These are phyloP conservation scores for Clitarchus hookeri DNA, from an alignment of 2,888 invertebrate species.

Conservation along the genomic window DNA sequence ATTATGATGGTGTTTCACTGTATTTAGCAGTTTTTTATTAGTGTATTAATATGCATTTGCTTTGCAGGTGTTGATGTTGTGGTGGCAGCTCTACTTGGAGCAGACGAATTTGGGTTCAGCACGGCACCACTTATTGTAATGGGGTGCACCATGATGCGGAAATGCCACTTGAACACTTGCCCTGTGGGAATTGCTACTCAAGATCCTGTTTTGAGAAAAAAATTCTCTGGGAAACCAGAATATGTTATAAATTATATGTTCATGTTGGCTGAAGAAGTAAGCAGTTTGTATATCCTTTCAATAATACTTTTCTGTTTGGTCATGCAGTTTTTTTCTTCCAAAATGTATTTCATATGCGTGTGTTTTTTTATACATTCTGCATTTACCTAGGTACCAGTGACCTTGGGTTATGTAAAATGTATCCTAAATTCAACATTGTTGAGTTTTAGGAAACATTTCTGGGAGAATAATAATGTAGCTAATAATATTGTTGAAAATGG, in stretches of 20 bases:
- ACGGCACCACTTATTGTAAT: constrained; percentile 97
- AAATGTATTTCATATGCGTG: no score
- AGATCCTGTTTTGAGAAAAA: constrained; percentile 92
- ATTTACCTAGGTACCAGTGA: no score
- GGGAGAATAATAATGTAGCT: no score
- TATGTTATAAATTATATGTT: constrained; percentile 97
- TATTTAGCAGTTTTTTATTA: no score
- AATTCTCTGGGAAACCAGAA: constrained; percentile 97
- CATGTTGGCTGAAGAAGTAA: constrained; percentile 95
- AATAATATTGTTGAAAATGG: no score
- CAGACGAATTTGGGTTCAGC: constrained; percentile 98
- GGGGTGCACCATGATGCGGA: constrained; percentile 99
- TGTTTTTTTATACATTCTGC: no score
- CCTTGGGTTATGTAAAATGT: no score
- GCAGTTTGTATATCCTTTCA: constrained; percentile 37
- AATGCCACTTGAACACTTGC: constrained; percentile 98
- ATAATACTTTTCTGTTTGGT: neutral
- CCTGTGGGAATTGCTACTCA: constrained; percentile 99
- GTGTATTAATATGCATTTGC: constrained; percentile 30
- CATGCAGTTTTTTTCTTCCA: neutral
- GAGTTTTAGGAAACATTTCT: no score
- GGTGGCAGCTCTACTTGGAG: constrained; percentile 93
- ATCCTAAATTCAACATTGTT: no score
- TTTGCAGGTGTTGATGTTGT: constrained; percentile 85
- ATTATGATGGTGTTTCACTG: no score